Conservation (phyloP, 2,113 vertebrate genomes). For the Saccopteryx bilineata region DNA sequence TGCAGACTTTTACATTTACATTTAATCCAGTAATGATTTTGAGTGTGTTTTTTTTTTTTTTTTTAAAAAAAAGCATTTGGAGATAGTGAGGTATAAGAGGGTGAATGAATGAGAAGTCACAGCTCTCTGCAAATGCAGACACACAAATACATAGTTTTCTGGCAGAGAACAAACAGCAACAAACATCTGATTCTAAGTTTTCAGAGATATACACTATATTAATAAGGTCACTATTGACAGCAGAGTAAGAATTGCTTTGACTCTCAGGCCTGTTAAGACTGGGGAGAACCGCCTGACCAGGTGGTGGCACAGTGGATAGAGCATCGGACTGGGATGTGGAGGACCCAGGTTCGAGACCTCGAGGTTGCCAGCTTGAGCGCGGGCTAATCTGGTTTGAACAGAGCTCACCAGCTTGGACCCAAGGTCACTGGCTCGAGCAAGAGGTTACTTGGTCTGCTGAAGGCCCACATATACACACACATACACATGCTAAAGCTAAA, state of each 20-base stretch:
- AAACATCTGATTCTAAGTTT: background rate
- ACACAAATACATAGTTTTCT: background rate
- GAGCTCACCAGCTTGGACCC: too few relatives aligned
- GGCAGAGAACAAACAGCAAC: background rate
- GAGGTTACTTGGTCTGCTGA: too few relatives aligned
- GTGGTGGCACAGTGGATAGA: too few relatives aligned
- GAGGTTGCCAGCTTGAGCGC: too few relatives aligned
- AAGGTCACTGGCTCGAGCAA: too few relatives aligned
- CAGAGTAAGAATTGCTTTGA: constrained; percentile 56
- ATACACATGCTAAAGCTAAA: background rate
- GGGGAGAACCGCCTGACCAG: background rate
- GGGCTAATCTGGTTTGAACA: too few relatives aligned
- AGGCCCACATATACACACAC: too few relatives aligned
- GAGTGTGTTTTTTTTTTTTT: background rate
- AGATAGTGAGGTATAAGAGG: background rate
- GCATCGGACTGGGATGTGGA: too few relatives aligned
- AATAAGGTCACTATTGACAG: background rate
- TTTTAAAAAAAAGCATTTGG: constrained; percentile 36
- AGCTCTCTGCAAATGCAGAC: constrained; percentile 12
- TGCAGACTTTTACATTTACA: background rate
- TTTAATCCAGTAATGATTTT: constrained; percentile 55
- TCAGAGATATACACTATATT: constrained; percentile 8
- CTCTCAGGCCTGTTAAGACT: background rate
- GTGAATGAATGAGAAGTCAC: background rate
- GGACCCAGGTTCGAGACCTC: too few relatives aligned